Conservation (phyloP, 2,797 vertebrate genomes). For the Enoplosus armatus region DNA sequence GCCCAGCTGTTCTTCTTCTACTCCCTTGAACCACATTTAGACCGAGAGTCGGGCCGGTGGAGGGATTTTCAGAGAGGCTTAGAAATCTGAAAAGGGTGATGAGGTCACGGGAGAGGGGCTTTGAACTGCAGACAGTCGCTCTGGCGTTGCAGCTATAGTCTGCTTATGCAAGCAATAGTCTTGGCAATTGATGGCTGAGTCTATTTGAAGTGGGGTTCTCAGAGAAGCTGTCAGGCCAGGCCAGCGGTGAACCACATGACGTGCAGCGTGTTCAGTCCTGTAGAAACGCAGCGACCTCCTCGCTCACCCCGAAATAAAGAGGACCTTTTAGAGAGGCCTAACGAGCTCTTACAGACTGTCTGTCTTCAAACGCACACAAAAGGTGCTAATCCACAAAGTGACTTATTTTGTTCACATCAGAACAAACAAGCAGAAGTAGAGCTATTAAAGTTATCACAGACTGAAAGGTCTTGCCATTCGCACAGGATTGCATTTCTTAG, state of each 20-base stretch:
- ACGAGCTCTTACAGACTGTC: neutral
- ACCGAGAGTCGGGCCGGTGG: neutral
- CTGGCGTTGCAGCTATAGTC: constrained; percentile 22
- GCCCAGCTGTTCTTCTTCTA: constrained; percentile 26
- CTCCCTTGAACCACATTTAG: constrained; percentile 6
- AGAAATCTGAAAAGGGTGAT: constrained; percentile 36
- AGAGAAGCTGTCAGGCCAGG: constrained; percentile 4
- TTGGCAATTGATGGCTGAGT: constrained; percentile 37
- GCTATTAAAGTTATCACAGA: neutral
- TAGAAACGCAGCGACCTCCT: neutral
- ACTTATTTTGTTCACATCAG: neutral
- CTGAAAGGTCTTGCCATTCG: neutral
- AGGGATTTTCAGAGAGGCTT: constrained; percentile 55
- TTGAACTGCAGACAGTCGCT: constrained; percentile 43
- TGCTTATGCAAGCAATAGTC: constrained; percentile 48
- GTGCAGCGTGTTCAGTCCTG: neutral
- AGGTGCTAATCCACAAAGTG: neutral
- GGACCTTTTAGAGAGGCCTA: neutral
- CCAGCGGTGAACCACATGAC: constrained; percentile 19
- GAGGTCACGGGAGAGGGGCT: constrained; percentile 53
- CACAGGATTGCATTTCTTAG: neutral
- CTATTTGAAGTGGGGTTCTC: constrained; percentile 47
- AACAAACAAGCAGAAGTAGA: neutral
- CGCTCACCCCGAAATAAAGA: neutral
- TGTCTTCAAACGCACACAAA: neutral